phyloP scores from a whole-genome alignment of 2,797 vertebrate species.

The Toxotes lorentzi region DNA sequence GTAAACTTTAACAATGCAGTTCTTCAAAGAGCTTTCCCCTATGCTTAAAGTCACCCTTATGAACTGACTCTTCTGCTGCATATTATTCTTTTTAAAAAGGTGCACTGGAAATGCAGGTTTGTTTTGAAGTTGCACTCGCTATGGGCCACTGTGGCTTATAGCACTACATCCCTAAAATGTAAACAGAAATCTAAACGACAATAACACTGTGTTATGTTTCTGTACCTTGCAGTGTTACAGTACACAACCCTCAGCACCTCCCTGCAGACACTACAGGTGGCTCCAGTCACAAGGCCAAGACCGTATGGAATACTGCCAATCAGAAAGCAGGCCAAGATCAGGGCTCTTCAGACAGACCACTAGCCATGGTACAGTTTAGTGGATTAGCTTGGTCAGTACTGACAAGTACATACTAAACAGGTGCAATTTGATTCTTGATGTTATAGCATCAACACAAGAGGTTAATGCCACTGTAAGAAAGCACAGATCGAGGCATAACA shows the following conservation, averaged over 20 bases:
- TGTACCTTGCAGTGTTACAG: constrained; percentile 18
- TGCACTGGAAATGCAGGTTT: neutral
- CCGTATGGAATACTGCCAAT: constrained; percentile 60
- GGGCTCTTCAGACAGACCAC: constrained; percentile 60
- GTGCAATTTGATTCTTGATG: constrained; percentile 34
- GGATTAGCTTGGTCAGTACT: constrained; percentile 69
- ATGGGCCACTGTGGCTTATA: neutral
- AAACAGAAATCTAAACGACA: constrained; percentile 18
- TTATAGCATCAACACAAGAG: constrained; percentile 33
- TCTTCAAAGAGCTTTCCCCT: constrained; percentile 5
- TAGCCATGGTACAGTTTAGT: constrained; percentile 64
- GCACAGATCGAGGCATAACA: neutral
- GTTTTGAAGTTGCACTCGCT: neutral
- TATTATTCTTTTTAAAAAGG: neutral
- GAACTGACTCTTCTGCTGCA: neutral
- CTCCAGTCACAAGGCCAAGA: constrained; percentile 35
- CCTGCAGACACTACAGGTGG: constrained; percentile 53
- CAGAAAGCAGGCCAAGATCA: constrained; percentile 76
- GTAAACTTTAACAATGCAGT: constrained; percentile 58
- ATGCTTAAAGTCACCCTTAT: constrained; percentile 10
- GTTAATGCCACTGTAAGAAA: constrained; percentile 23
- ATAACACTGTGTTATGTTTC: constrained; percentile 1
- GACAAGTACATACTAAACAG: constrained; percentile 51
- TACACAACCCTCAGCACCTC: constrained; percentile 20
- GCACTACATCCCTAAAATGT: neutral